Percentiles rank a stretch among this genome's conserved stretches.
phyloP scores from a whole-genome alignment of 2,797 vertebrate species.

The Cossypha dichroa region DNA sequence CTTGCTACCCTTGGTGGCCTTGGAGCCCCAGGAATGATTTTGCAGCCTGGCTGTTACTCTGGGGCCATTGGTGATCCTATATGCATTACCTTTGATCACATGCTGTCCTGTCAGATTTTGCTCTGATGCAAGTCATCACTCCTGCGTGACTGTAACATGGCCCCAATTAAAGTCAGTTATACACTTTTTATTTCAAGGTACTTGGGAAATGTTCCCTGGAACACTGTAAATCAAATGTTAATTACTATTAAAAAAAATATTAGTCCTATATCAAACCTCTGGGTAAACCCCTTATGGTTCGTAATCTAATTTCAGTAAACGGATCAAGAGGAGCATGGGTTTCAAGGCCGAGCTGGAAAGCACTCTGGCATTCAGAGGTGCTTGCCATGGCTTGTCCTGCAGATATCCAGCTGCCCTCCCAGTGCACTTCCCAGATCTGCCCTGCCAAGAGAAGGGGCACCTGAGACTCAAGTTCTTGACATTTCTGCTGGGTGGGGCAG shows the following conservation, averaged over 20 bases:
- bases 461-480: not conserved
- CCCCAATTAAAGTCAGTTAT: slow-evolving; percentile 63
- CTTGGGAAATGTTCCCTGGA: slow-evolving; percentile 71
- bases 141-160: slow-evolving; percentile 52
- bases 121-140: slow-evolving; percentile 60
- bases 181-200: slow-evolving; percentile 69
- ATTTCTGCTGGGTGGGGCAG: not conserved
- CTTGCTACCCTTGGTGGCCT: slow-evolving; percentile 22
- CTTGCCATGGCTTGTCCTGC: not conserved
- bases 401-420: not conserved
- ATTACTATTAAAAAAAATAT: slow-evolving; percentile 72
- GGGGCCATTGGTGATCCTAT: slow-evolving; percentile 11
- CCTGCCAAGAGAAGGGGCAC: not conserved
- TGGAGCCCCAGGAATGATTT: not conserved
- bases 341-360: slow-evolving; percentile 37
- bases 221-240: slow-evolving; percentile 74
- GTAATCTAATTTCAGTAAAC: slow-evolving; percentile 69
- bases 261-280: slow-evolving; percentile 67
- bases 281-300: slow-evolving; percentile 60
- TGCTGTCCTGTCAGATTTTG: slow-evolving; percentile 70
- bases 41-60: slow-evolving; percentile 14
- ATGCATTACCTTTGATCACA: slow-evolving; percentile 58
- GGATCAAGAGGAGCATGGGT: slow-evolving; percentile 59
- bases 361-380: slow-evolving; percentile 19
- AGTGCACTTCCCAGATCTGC: not conserved